Evolutionary conservation across 1,140 invertebrate genomes (phyloP).

Genomic region (Oncopeltus fasciatus): DNA sequence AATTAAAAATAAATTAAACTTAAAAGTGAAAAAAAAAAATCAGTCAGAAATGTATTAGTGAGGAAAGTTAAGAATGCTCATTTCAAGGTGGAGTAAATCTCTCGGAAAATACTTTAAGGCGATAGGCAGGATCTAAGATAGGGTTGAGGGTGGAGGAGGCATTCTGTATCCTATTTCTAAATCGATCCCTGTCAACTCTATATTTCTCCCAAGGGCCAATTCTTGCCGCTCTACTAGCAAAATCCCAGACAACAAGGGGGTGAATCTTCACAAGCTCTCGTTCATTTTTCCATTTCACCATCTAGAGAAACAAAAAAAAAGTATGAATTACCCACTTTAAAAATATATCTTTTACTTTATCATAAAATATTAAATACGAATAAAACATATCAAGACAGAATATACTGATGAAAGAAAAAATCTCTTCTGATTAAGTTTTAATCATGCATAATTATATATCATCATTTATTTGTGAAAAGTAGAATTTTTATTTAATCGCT

Average conservation of each 20-base stretch:
- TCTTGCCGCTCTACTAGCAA: constrained; percentile 43
- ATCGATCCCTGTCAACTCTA: constrained; percentile 42
- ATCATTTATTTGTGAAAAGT: too few relatives aligned
- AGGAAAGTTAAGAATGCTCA: not conserved
- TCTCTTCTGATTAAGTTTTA: too few relatives aligned
- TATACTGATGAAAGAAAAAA: too few relatives aligned
- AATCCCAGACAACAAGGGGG: constrained; percentile 44
- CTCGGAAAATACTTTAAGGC: not conserved
- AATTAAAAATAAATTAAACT: not conserved
- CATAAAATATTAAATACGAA: too few relatives aligned
- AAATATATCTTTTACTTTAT: too few relatives aligned
- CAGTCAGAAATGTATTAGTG: not conserved
- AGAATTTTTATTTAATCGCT: too few relatives aligned
- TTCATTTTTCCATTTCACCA: too few relatives aligned
- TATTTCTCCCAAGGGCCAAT: constrained; percentile 47
- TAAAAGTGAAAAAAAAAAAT: not conserved
- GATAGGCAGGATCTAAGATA: constrained; percentile 35
- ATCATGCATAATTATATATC: too few relatives aligned
- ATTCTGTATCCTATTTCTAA: constrained; percentile 35
- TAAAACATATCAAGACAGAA: too few relatives aligned
- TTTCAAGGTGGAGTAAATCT: not conserved
- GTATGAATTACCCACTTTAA: too few relatives aligned
- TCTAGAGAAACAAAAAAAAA: too few relatives aligned
- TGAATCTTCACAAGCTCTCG: constrained; percentile 35
- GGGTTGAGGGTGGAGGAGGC: constrained; percentile 32